A percentile compares a stretch with the other conserved stretches of the same genome.
phyloP scores from a whole-genome alignment of 2,797 vertebrate species.

The Vespertilio murinus region DNA sequence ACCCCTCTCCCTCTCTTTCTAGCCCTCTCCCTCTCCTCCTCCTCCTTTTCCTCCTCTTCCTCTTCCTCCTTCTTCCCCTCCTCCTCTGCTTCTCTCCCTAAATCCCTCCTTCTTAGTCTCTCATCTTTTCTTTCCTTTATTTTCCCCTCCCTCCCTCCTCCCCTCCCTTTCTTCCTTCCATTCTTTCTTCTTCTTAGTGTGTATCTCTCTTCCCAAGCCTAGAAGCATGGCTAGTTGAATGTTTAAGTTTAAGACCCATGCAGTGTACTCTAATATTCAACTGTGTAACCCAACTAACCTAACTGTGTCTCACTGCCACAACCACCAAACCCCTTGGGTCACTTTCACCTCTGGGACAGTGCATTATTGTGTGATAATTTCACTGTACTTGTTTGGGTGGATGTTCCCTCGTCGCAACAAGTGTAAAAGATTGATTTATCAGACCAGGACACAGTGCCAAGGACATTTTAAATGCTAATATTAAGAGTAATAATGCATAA shows the following conservation, averaged over 20 bases:
- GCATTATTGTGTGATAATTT: neutral
- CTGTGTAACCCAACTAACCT: neutral
- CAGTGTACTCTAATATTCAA: neutral
- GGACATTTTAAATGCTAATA: neutral
- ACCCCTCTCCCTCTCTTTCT: no score
- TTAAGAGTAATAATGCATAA: neutral
- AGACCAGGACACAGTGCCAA: neutral
- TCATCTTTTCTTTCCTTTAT: no score
- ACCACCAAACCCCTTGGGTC: neutral
- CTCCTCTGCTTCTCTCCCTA: no score
- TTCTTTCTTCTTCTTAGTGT: neutral
- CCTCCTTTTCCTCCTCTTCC: no score
- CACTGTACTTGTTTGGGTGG: neutral
- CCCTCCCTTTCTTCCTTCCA: fast-evolving
- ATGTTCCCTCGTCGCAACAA: neutral
- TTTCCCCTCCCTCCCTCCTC: no score
- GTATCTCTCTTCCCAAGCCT: neutral
- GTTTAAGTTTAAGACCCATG: neutral
- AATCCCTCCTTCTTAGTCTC: no score
- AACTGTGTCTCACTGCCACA: neutral
- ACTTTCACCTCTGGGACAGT: neutral
- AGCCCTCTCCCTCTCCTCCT: no score
- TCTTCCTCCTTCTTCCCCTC: no score
- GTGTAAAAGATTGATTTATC: neutral
- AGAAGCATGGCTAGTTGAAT: neutral